Conservation (phyloP, 2,797 vertebrate species). For the Galaxias olidus region DNA sequence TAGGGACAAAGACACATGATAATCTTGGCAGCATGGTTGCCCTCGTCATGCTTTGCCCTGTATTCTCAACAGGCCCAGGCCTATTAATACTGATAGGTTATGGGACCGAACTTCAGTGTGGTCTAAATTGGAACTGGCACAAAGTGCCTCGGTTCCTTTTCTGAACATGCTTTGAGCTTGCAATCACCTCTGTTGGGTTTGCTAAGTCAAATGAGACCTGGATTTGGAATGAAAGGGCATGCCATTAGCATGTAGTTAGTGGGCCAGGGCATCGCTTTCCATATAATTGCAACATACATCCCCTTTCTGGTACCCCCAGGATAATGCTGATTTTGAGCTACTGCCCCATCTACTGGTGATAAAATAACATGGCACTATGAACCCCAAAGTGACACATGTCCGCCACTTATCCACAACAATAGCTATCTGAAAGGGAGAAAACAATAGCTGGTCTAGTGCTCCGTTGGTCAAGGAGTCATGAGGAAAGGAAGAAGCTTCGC, state of each 20-base stretch:
- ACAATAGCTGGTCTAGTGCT: conserved; percentile 49
- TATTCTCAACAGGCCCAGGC: conserved; percentile 58
- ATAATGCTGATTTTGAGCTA: not conserved
- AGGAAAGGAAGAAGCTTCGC: conserved; percentile 48
- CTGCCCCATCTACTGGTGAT: conserved; percentile 56
- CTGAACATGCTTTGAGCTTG: conserved; percentile 24
- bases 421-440: conserved; percentile 5
- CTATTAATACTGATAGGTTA: conserved; percentile 54
- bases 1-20: conserved; percentile 46
- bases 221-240: conserved; percentile 24
- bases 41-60: conserved; percentile 42
- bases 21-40: conserved; percentile 44
- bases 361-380: conserved; percentile 16
- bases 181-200: conserved; percentile 15
- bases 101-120: conserved; percentile 44
- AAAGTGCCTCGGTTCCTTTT: conserved; percentile 24
- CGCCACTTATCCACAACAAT: no score
- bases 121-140: conserved; percentile 28
- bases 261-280: conserved; percentile 27
- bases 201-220: conserved; percentile 25
- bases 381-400: not conserved
- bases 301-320: not conserved
- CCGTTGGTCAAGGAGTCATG: conserved; percentile 12
- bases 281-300: no score
- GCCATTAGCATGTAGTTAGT: conserved; percentile 34